Percentiles rank a stretch among this genome's conserved stretches.
These are phyloP conservation scores for Formica exsecta DNA, from an alignment of 1,140 invertebrate genomes.

Conservation along the genomic window DNA sequence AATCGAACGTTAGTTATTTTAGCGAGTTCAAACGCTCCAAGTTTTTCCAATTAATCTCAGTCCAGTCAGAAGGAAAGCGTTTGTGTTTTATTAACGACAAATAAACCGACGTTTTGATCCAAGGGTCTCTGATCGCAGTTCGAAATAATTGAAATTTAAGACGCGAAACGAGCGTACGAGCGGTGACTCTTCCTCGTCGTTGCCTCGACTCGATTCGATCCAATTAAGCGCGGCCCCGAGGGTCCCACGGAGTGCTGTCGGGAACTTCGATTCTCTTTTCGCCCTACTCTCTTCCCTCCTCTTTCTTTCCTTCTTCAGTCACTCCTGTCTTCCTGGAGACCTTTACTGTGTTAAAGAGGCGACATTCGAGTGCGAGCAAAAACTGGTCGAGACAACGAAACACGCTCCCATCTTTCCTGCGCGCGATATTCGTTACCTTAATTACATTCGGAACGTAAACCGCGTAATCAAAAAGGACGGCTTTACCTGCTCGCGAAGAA, in stretches of 20 bases:
- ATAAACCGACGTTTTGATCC: constrained; percentile 70
- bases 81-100: constrained; percentile 68
- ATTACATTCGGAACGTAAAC: constrained; percentile 57
- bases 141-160: constrained; percentile 81
- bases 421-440: constrained; percentile 44
- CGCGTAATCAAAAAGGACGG: constrained; percentile 48
- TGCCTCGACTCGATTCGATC: constrained; percentile 76
- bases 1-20: neutral
- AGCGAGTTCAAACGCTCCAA: neutral
- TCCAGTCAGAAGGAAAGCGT: constrained; percentile 56
- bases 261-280: constrained; percentile 67
- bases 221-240: constrained; percentile 76
- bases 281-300: neutral
- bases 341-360: constrained; percentile 33
- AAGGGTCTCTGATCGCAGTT: constrained; percentile 60
- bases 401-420: neutral
- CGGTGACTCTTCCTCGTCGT: constrained; percentile 61
- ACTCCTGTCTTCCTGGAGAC: constrained; percentile 13
- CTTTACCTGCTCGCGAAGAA: neutral
- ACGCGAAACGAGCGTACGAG: constrained; percentile 71
- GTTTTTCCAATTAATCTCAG: constrained; percentile 73
- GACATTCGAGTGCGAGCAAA: constrained; percentile 56
- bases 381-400: constrained; percentile 36
- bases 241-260: constrained; percentile 43
- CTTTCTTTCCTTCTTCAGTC: neutral